Evolutionary conservation across 1,140 invertebrate genomes (phyloP).

Genomic region (Bombus huntii): DNA sequence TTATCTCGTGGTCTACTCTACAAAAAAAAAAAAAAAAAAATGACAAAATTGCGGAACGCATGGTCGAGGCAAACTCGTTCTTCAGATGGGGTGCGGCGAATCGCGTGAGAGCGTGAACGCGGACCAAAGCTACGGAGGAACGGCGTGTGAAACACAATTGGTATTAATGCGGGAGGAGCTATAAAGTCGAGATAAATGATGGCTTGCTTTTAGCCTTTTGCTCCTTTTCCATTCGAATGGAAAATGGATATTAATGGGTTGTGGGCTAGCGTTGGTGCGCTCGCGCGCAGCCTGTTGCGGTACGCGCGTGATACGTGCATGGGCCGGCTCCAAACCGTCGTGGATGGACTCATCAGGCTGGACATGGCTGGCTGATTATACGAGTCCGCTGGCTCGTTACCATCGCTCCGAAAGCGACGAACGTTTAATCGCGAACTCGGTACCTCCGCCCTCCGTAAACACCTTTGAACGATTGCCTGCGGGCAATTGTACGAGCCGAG

Average conservation of each 20-base stretch:
- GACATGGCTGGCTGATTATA: slow-evolving; percentile 65
- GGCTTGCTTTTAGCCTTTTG: slow-evolving; percentile 67
- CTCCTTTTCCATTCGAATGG: slow-evolving; percentile 73
- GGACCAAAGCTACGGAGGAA: slow-evolving; percentile 28
- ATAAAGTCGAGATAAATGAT: slow-evolving; percentile 77
- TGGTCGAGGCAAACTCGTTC: not conserved
- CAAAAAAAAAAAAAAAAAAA: no score
- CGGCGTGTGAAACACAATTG: slow-evolving; percentile 73
- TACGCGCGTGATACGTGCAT: slow-evolving; percentile 2
- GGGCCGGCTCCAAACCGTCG: slow-evolving; percentile 42
- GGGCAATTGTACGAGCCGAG: not conserved
- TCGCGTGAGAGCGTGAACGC: not conserved
- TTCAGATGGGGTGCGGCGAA: not conserved
- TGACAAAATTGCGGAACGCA: no score
- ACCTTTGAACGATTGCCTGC: not conserved
- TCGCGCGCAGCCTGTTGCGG: slow-evolving; percentile 40
- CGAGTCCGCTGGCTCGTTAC: slow-evolving; percentile 61
- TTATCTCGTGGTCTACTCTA: no score
- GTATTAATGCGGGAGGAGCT: slow-evolving; percentile 73
- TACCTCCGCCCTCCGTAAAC: slow-evolving; percentile 10
- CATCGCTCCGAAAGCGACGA: slow-evolving; percentile 54
- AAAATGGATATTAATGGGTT: slow-evolving; percentile 79
- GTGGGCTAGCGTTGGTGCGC: slow-evolving; percentile 47
- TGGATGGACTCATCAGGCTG: slow-evolving; percentile 63
- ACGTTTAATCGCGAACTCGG: slow-evolving; percentile 48